phyloP scores from a whole-genome alignment of 2,113 vertebrate species.

The Cyphomyrus discorhynchus region DNA sequence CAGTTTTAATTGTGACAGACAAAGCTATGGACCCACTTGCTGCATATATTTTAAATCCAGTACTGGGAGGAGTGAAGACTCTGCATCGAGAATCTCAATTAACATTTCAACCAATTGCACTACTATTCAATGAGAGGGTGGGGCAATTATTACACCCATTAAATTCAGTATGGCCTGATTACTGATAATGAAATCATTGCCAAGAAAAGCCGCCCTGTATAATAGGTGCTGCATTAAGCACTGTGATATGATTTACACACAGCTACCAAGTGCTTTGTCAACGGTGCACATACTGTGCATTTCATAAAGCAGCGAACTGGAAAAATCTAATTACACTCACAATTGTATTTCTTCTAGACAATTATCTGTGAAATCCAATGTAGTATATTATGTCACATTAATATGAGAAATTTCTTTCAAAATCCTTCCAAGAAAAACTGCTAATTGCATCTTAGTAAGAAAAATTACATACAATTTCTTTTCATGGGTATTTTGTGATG shows the following conservation, averaged over 20 bases:
- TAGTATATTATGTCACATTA: neutral
- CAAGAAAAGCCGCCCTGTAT: neutral
- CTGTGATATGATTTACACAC: neutral
- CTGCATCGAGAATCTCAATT: neutral
- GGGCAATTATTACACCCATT: neutral
- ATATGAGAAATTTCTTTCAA: neutral
- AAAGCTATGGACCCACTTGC: conserved; percentile 10
- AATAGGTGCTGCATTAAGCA: neutral
- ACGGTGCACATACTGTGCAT: neutral
- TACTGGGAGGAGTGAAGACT: neutral
- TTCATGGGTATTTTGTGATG: neutral
- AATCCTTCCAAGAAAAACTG: neutral
- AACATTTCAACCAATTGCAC: neutral
- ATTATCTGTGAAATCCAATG: conserved; percentile 3
- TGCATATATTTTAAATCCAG: conserved; percentile 12
- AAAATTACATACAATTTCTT: neutral
- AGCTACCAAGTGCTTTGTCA: neutral
- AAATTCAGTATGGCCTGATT: neutral
- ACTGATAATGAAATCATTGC: neutral
- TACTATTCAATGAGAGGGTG: neutral
- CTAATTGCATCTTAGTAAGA: neutral
- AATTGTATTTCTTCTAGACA: conserved; percentile 9
- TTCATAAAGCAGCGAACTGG: neutral
- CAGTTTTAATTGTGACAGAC: conserved; percentile 36
- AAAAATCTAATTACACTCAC: neutral